Percentiles rank a stretch among this genome's conserved stretches.
Evolutionary conservation across 2,113 vertebrate genomes (phyloP).

Genomic region (Shinisaurus crocodilurus): DNA sequence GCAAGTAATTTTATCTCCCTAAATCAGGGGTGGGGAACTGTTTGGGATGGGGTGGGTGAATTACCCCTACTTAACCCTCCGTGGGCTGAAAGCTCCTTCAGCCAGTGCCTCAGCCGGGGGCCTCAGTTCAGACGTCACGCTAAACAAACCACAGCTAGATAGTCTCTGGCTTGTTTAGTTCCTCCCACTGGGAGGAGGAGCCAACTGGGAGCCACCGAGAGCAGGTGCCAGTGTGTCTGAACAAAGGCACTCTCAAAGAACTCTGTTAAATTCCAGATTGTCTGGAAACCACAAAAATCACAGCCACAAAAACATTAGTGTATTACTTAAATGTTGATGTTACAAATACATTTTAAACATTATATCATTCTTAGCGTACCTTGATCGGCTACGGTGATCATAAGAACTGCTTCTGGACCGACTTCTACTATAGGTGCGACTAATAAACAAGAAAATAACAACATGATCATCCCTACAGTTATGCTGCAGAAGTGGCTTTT

Average conservation of each 20-base stretch:
- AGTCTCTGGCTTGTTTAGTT: too few species aligned
- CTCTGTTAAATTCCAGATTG: background rate
- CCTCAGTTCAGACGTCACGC: too few species aligned
- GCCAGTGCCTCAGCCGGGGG: too few species aligned
- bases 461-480: background rate
- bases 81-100: too few species aligned
- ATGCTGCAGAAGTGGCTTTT: background rate
- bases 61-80: too few species aligned
- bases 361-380: conserved; percentile 75
- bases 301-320: background rate
- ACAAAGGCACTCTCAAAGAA: background rate
- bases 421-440: conserved; percentile 90
- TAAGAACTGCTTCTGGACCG: conserved; percentile 90
- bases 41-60: background rate
- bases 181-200: too few species aligned
- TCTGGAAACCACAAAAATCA: background rate
- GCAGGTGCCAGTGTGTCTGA: background rate
- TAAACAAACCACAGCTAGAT: too few species aligned
- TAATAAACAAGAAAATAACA: conserved; percentile 48
- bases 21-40: background rate
- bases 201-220: too few species aligned
- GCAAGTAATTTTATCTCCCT: background rate
- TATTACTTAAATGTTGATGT: background rate
- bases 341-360: background rate
- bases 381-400: conserved; percentile 84